Conservation (phyloP, 2,888 invertebrate genomes). For the Pilophorus perplexus region DNA sequence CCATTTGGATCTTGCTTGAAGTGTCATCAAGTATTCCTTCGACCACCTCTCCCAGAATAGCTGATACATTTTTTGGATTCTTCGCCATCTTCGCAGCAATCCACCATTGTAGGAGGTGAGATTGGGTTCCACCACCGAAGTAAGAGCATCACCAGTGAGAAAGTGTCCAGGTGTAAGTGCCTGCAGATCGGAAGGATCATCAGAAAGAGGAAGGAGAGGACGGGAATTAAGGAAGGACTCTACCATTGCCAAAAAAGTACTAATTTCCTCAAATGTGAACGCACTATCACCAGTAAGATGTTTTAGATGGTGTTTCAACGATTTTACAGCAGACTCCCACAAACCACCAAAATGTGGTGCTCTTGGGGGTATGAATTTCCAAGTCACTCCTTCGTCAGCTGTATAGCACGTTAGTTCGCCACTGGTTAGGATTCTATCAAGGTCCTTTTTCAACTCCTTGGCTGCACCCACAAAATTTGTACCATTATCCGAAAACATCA, state of each 20-base stretch:
- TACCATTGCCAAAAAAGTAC: slow-evolving; percentile 10
- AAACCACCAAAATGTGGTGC: slow-evolving; percentile 25
- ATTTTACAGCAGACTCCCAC: slow-evolving; percentile 32
- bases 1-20: neutral
- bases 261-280: slow-evolving; percentile 31
- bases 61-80: too few relatives aligned
- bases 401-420: neutral
- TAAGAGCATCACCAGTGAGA: slow-evolving; percentile 1
- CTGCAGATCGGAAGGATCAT: too few relatives aligned
- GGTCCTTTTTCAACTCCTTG: neutral
- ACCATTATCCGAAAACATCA: too few relatives aligned
- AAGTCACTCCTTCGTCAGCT: neutral
- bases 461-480: slow-evolving; percentile 25
- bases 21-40: neutral
- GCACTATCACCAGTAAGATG: neutral
- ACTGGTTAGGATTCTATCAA: neutral
- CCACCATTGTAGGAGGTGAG: too few relatives aligned
- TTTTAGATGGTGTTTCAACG: slow-evolving; percentile 24
- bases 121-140: neutral
- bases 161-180: too few relatives aligned
- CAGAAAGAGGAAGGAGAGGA: too few relatives aligned
- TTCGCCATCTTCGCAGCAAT: too few relatives aligned
- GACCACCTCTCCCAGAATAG: too few relatives aligned
- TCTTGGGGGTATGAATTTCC: slow-evolving; percentile 16
- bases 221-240: slow-evolving; percentile 32